These are phyloP conservation scores for Nothocercus julius DNA, from an alignment of 2,113 vertebrate genomes.

Conservation along the genomic window DNA sequence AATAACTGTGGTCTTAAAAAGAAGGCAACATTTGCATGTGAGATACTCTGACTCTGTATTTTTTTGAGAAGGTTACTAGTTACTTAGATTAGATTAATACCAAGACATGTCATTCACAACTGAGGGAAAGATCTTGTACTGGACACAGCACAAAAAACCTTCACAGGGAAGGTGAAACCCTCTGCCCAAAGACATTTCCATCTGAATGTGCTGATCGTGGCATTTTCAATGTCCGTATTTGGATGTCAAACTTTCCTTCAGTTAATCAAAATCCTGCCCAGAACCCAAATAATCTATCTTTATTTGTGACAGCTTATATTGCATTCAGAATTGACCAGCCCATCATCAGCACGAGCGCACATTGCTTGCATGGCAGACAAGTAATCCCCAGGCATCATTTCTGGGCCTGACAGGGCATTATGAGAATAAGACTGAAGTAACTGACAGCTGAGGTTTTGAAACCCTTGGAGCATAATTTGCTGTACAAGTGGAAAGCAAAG, in stretches of 20 bases:
- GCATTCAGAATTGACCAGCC: background rate
- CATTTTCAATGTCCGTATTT: background rate
- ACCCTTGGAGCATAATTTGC: background rate
- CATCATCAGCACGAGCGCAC: background rate
- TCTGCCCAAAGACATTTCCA: background rate
- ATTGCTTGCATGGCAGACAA: background rate
- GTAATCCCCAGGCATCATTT: background rate
- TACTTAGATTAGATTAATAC: background rate
- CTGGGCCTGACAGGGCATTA: background rate
- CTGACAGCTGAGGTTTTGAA: background rate
- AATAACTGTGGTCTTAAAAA: background rate
- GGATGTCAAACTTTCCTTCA: background rate
- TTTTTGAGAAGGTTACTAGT: background rate
- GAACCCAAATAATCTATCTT: background rate
- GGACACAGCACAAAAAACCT: background rate
- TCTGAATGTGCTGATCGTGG: background rate
- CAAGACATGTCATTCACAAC: background rate
- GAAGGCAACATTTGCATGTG: background rate
- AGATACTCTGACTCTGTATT: background rate
- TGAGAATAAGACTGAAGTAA: background rate
- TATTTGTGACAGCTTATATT: background rate
- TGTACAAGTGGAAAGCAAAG: background rate
- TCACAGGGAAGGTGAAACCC: background rate
- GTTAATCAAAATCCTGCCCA: background rate
- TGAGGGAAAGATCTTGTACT: background rate